These are phyloP conservation scores for Leptinotarsa peninsularis DNA, from an alignment of 2,888 invertebrate species.

Conservation along the genomic window DNA sequence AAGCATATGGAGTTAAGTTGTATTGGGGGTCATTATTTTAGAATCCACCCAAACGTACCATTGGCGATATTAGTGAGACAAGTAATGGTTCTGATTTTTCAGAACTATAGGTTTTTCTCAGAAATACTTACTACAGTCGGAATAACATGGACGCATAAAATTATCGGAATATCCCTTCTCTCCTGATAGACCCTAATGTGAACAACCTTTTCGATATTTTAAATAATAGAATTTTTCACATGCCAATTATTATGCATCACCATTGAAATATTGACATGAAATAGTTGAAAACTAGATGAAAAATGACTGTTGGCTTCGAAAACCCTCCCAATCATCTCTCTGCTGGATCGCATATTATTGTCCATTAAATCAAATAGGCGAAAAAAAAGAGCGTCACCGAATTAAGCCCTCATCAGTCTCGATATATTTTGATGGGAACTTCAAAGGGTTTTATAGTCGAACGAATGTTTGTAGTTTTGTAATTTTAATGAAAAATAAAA, in stretches of 20 bases:
- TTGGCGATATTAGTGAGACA: no score
- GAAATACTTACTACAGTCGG: no score
- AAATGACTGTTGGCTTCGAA: background rate
- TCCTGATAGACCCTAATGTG: no score
- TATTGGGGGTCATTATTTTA: no score
- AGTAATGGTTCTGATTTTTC: no score
- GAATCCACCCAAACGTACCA: no score
- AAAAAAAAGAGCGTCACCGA: slow-evolving; percentile 2
- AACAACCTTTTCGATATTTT: background rate
- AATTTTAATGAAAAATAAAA: slow-evolving; percentile 10
- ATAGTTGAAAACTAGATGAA: slow-evolving; percentile 1
- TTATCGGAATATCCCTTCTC: no score
- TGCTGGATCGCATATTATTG: slow-evolving; percentile 3
- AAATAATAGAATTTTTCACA: background rate
- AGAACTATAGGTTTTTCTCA: no score
- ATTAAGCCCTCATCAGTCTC: slow-evolving; percentile 10
- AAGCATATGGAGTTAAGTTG: no score
- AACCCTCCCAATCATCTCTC: slow-evolving; percentile 4
- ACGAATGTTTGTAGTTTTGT: slow-evolving; percentile 11
- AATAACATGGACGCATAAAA: no score
- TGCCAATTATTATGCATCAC: background rate
- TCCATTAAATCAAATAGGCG: slow-evolving; percentile 5
- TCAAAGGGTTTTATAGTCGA: slow-evolving; percentile 16
- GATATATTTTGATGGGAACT: slow-evolving; percentile 8
- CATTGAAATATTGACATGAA: background rate